Evolutionary conservation across 2,797 vertebrate species (phyloP).

Genomic region (Centroberyx gerrardi): DNA sequence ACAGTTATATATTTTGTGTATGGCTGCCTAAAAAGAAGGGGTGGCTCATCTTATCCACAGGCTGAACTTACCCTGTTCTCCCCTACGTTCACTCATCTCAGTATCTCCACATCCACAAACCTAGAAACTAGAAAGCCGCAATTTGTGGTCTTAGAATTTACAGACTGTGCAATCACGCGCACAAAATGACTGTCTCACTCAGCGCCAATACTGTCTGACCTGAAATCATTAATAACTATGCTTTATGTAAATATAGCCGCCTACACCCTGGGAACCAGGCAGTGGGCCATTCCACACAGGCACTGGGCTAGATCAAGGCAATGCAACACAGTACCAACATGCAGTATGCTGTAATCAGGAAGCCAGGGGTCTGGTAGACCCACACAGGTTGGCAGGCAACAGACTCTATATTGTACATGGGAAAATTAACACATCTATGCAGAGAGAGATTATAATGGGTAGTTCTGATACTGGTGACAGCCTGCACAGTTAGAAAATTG

Average conservation of each 20-base stretch:
- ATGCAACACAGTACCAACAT: not conserved
- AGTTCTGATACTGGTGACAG: not conserved
- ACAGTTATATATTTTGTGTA: too few species aligned
- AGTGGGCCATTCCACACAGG: not conserved
- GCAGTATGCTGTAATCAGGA: not conserved
- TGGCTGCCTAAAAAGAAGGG: too few species aligned
- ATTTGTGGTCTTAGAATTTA: not conserved
- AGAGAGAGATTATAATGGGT: too few species aligned
- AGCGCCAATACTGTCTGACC: constrained; percentile 47
- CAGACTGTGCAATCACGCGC: not conserved
- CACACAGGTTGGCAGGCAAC: too few species aligned
- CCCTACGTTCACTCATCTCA: not conserved
- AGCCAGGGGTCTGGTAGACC: not conserved
- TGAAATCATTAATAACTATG: constrained; percentile 58
- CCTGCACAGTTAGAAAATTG: not conserved
- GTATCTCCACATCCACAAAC: not conserved
- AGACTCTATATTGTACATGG: too few species aligned
- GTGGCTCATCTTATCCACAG: too few species aligned
- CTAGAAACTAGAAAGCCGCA: not conserved
- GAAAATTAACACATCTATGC: too few species aligned
- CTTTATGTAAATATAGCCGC: constrained; percentile 68
- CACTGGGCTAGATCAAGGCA: constrained; percentile 7
- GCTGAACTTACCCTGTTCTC: too few species aligned
- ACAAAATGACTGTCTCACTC: constrained; percentile 25
- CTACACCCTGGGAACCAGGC: constrained; percentile 20